Evolutionary conservation across 92 coral and sea anemone species (phyloP), one percentile per base, ranked within the genome.

Genomic region (Porites divaricata): DNA sequence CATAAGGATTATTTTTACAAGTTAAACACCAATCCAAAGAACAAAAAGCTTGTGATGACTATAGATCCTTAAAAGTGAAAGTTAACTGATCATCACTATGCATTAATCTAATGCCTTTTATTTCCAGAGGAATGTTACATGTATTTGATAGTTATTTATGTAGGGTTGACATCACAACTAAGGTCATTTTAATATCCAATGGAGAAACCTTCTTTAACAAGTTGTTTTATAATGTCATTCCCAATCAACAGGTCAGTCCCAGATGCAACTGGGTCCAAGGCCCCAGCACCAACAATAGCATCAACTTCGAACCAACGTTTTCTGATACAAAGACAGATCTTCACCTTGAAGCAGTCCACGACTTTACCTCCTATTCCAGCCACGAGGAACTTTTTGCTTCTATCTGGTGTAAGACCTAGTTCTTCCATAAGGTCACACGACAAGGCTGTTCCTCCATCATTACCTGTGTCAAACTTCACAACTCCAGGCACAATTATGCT

Each of bases 211-310:
- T 21, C 8, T 7, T 16, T 35, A 77, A 9, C 13, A 1, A 41
- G 20, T 1, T 16, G 8, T 4, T 6, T 6, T 8, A 77, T 61
- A 2, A 77, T 16, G 41, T 77, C 81, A 16, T 1, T 63, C 4
- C 81, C 81, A 9, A 77, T 77, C 14, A 77, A 26, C 0, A 77
- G 58, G 25, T 77, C 59, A 26, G 66, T 63, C n/a, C 14, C 9
- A 5, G 41, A 9, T 8, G 72, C 70, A 9, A 62, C 24, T 26
- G 35, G 35, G 35, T 26, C 35, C 35, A 26, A 26, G 35, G 35
- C 35, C 1, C 35, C 35, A n/a, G 69, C 70, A 28, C 81, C 81
- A 61, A 28, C 70, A 7, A 63, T 6, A 15, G 81, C 69, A 2
- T 19, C 19, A 1, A 28, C n/a, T 11, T 12, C 0, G 0, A 63